Percentiles rank a stretch among this genome's conserved stretches.
These are phyloP conservation scores for Scortum barcoo DNA, from an alignment of 2,113 vertebrate species.

Conservation along the genomic window DNA sequence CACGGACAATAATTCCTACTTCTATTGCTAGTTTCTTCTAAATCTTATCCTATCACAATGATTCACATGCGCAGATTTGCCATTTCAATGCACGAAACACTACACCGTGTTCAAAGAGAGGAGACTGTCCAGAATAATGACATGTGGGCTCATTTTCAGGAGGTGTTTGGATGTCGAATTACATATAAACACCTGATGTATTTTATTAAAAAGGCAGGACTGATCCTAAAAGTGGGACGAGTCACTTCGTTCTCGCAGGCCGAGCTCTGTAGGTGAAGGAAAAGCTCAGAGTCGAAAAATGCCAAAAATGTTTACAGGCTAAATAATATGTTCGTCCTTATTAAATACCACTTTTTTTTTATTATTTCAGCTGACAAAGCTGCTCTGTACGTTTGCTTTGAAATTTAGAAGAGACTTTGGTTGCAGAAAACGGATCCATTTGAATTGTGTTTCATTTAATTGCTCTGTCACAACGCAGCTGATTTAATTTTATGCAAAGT, in stretches of 20 bases:
- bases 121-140: constrained; percentile 6
- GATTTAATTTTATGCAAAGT: constrained; percentile 12
- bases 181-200: neutral
- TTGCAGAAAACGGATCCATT: constrained; percentile 8
- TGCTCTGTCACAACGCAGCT: neutral
- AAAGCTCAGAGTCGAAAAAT: neutral
- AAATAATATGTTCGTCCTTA: neutral
- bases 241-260: neutral
- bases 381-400: neutral
- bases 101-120: constrained; percentile 6
- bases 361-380: neutral
- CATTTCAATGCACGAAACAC: constrained; percentile 34
- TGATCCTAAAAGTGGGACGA: neutral
- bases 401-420: neutral
- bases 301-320: constrained; percentile 10
- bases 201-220: constrained; percentile 5
- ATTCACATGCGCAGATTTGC: constrained; percentile 15
- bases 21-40: constrained; percentile 18
- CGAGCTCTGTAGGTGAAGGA: neutral
- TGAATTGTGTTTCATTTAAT: neutral
- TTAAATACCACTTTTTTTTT: neutral
- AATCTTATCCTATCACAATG: neutral
- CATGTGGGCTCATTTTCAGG: constrained; percentile 16
- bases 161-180: constrained; percentile 5
- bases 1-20: constrained; percentile 33